Evolutionary conservation across 2,113 vertebrate genomes (phyloP).

Genomic region (Nycticryphes semicollaris): DNA sequence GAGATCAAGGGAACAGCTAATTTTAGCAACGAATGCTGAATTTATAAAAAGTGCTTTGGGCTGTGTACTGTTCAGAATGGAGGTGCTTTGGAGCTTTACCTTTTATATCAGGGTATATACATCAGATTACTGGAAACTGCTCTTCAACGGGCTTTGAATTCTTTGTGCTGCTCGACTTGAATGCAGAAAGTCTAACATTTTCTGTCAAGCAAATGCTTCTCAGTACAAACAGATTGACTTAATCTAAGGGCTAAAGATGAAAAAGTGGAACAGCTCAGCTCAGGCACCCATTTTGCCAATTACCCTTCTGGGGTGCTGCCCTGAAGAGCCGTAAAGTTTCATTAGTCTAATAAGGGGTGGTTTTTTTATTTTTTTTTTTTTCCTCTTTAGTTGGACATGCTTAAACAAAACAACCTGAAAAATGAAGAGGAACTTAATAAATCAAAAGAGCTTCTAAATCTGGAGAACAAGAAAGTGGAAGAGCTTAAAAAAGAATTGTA

Average conservation of each 20-base stretch:
- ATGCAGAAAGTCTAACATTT: background rate
- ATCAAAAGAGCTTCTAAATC: slow-evolving; percentile 83
- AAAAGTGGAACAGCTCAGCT: background rate
- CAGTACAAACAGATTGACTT: background rate
- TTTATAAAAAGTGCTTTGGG: background rate
- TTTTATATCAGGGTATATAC: background rate
- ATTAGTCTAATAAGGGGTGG: background rate
- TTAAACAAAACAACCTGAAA: slow-evolving; percentile 85
- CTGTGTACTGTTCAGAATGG: background rate
- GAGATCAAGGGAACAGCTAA: background rate
- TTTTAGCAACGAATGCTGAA: background rate
- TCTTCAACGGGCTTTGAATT: background rate
- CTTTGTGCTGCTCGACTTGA: background rate
- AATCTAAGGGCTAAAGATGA: background rate
- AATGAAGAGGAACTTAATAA: slow-evolving; percentile 82
- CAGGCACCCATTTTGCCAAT: background rate
- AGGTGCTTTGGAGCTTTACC: background rate
- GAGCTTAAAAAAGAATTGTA: slow-evolving; percentile 88
- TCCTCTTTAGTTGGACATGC: slow-evolving; percentile 75
- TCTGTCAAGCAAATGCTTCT: background rate
- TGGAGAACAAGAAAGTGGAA: slow-evolving; percentile 83
- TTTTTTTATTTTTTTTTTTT: background rate
- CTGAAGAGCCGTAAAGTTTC: background rate
- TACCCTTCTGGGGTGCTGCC: background rate
- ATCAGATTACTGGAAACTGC: background rate